phyloP scores from a whole-genome alignment of 2,888 invertebrate species.

The Tiliacea aurago region DNA sequence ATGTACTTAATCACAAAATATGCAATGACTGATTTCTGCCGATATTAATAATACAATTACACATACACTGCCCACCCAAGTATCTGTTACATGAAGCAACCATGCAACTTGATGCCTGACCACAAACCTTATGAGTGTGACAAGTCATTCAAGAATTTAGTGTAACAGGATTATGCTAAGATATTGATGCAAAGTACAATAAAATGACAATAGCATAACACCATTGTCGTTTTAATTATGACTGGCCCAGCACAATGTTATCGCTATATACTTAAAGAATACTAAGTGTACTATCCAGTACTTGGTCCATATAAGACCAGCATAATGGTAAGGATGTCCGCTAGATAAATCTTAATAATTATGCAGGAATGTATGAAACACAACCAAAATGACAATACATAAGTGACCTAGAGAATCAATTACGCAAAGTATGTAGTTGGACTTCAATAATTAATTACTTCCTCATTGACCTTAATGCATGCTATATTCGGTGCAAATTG shows the following conservation, averaged over 20 bases:
- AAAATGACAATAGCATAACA: slow-evolving; percentile 22
- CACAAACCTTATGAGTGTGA: slow-evolving; percentile 60
- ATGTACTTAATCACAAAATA: background rate
- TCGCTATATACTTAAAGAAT: slow-evolving; percentile 9
- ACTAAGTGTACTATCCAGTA: slow-evolving; percentile 1
- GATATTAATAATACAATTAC: slow-evolving; percentile 18
- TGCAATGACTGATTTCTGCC: slow-evolving; percentile 9
- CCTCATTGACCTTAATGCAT: slow-evolving; percentile 64
- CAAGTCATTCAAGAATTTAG: slow-evolving; percentile 45
- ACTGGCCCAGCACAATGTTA: slow-evolving; percentile 15
- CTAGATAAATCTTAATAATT: slow-evolving; percentile 49
- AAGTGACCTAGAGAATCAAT: slow-evolving; percentile 75
- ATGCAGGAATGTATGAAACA: slow-evolving; percentile 57
- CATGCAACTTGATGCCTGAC: slow-evolving; percentile 64
- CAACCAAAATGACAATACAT: slow-evolving; percentile 70
- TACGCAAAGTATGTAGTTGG: slow-evolving; percentile 59
- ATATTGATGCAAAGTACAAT: slow-evolving; percentile 38
- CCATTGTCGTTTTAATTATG: slow-evolving; percentile 39
- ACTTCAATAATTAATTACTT: slow-evolving; percentile 73
- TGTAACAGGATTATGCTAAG: slow-evolving; percentile 45
- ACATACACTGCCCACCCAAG: slow-evolving; percentile 16
- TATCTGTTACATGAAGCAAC: slow-evolving; percentile 61
- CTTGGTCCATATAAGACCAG: background rate
- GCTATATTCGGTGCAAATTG: slow-evolving; percentile 47
- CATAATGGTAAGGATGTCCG: slow-evolving; percentile 18